These are phyloP conservation scores for Oplegnathus fasciatus DNA, from an alignment of 2,113 vertebrate species.

Conservation along the genomic window DNA sequence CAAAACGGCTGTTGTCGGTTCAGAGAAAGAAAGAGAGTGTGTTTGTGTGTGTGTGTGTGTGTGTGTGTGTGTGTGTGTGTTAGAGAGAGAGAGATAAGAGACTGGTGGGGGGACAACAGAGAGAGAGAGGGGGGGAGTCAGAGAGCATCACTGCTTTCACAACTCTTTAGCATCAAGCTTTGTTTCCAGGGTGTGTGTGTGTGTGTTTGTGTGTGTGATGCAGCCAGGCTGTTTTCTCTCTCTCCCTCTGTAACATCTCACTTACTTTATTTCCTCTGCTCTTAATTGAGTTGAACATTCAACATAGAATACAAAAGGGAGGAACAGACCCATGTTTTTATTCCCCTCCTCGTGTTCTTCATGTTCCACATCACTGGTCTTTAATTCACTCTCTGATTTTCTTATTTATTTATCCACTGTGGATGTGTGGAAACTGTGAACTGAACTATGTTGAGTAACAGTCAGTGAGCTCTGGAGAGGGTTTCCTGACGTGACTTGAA, in stretches of 20 bases:
- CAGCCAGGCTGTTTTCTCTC: not conserved
- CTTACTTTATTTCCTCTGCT: constrained; percentile 2
- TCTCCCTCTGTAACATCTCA: constrained; percentile 18
- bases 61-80: not conserved
- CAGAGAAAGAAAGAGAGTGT: not conserved
- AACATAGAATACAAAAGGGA: not conserved
- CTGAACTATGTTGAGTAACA: not conserved
- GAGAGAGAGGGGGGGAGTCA: constrained; percentile 9
- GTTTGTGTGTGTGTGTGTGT: not conserved
- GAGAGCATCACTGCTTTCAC: constrained; percentile 51
- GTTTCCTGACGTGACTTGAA: not conserved
- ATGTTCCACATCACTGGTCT: not conserved
- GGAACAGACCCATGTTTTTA: not conserved
- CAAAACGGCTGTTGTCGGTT: constrained; percentile 11
- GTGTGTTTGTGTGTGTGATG: constrained; percentile 17
- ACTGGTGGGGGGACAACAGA: not conserved
- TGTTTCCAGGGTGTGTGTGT: constrained; percentile 8
- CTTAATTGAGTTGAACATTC: constrained; percentile 13
- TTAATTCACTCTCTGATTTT: not conserved
- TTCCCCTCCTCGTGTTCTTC: not conserved
- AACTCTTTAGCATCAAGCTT: constrained; percentile 48
- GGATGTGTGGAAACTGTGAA: not conserved
- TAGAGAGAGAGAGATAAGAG: not conserved
- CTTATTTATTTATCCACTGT: not conserved
- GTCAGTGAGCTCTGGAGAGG: not conserved